Conservation (phyloP, 2,888 invertebrate genomes). For the Operophtera brumata region DNA sequence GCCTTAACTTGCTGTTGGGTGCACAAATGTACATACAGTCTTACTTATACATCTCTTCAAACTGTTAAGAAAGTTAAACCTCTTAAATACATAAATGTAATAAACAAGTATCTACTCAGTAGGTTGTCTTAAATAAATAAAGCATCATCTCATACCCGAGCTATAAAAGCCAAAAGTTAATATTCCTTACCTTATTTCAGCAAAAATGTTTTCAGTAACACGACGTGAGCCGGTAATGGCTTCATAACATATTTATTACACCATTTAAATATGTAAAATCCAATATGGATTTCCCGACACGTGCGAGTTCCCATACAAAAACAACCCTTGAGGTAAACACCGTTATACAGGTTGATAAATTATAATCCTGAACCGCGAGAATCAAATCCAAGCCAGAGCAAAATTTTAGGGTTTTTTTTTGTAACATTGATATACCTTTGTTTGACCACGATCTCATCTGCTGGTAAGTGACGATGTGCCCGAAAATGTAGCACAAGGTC, state of each 20-base stretch:
- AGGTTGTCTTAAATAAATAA: background rate
- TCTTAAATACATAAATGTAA: too few species aligned
- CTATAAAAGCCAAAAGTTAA: slow-evolving; percentile 8
- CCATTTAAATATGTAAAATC: slow-evolving; percentile 36
- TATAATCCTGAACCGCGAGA: background rate
- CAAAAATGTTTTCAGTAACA: slow-evolving; percentile 20
- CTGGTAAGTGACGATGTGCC: too few species aligned
- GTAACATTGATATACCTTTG: too few species aligned
- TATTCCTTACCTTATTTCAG: slow-evolving; percentile 1
- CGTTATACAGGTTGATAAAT: slow-evolving; percentile 22
- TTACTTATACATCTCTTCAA: too few species aligned
- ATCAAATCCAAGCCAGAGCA: background rate
- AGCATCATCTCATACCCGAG: background rate
- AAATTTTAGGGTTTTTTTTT: too few species aligned
- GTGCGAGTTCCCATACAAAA: slow-evolving; percentile 25
- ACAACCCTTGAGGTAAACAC: slow-evolving; percentile 29
- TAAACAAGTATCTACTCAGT: too few species aligned
- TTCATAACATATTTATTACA: slow-evolving; percentile 36
- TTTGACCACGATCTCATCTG: too few species aligned
- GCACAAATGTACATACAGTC: too few species aligned
- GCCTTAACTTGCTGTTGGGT: too few species aligned
- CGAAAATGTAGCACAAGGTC: too few species aligned
- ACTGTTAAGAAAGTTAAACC: too few species aligned
- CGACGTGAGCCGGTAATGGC: slow-evolving; percentile 24
- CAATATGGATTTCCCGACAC: slow-evolving; percentile 35